phyloP scores from a whole-genome alignment of 2,797 vertebrate genomes.

The Melanogrammus aeglefinus region DNA sequence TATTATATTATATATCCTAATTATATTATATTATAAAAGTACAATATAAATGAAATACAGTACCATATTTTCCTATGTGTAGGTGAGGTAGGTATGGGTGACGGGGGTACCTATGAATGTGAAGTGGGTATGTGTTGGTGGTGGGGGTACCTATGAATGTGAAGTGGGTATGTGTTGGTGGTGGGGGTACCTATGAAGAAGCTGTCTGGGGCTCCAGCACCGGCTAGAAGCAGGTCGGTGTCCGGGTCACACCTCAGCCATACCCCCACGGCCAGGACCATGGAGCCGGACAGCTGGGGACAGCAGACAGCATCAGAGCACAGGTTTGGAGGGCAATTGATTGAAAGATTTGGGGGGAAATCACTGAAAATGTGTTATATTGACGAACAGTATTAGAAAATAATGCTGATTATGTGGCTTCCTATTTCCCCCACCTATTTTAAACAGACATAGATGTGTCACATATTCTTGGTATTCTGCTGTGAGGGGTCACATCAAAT shows the following conservation, averaged over 20 bases:
- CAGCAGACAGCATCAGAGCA: background rate
- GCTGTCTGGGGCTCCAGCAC: conserved; percentile 77
- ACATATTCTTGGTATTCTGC: background rate
- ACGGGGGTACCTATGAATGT: no score
- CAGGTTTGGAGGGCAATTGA: background rate
- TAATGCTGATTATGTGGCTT: background rate
- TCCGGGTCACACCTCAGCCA: conserved; percentile 88
- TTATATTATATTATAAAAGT: background rate
- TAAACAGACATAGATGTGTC: no score
- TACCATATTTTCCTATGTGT: background rate
- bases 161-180: background rate
- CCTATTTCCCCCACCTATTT: no score
- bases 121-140: background rate
- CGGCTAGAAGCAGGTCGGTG: conserved; percentile 68
- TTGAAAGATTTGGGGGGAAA: no score
- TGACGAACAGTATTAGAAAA: no score
- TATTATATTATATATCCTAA: background rate
- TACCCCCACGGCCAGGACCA: conserved; percentile 88
- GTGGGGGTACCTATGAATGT: no score
- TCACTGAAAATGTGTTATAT: no score
- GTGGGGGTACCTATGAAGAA: conserved; percentile 87
- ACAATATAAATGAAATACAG: no score
- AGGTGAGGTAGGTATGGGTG: background rate
- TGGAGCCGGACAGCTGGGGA: conserved; percentile 83
- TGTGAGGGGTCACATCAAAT: background rate